Base-by-base conservation (phyloP, 2,888 invertebrate species). In the Sericinus montela region DNA sequence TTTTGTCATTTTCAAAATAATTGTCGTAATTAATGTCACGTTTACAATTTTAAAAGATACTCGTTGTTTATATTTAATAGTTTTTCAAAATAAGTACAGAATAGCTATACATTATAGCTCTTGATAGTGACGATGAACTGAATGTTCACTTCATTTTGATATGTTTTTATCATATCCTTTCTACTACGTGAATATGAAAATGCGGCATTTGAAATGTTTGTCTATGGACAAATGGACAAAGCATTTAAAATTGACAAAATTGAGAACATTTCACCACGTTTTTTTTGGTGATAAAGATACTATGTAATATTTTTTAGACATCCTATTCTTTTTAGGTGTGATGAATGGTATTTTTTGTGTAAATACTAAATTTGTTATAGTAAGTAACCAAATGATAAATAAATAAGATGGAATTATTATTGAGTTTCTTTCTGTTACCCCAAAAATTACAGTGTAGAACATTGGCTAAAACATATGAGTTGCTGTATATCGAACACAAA, bases 371-470 rank as follows among this genome's bases (percentile, higher is more conserved):
- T 76, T 65, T 75, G 68, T 79, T 70, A 64, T 70, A 75, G 65
- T 23, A n/a, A n/a, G 66, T 74, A 79, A 82, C 80, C 80, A 83
- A 84, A 84, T 82, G 78, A 78, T 60, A 57, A 58, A 76, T 75
- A 72, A 74, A 67, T 69, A 65, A 64, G 58, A 56, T 54, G 55
- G 35, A 32, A 11, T 32, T 0, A 7, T 32, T 6, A 4, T 32
- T n/a, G 9, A n/a, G n/a, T n/a, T n/a, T n/a, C n/a, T 30, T 30
- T n/a, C 5, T 32, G 9, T n/a, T 29, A 19, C 19, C 19, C 19
- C 5, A 5, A 19, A 19, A 3, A 5, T 19, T n/a, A n/a, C n/a
- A n/a, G n/a, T n/a, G n/a, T n/a, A n/a, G n/a, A n/a, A n/a, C n/a
- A n/a, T n/a, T n/a, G n/a, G n/a, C n/a, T n/a, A n/a, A n/a, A n/a